Percentiles rank a stretch among this genome's conserved stretches.
Conservation (phyloP, 2,888 invertebrate species). For the Mimumesa dahlbomi region DNA sequence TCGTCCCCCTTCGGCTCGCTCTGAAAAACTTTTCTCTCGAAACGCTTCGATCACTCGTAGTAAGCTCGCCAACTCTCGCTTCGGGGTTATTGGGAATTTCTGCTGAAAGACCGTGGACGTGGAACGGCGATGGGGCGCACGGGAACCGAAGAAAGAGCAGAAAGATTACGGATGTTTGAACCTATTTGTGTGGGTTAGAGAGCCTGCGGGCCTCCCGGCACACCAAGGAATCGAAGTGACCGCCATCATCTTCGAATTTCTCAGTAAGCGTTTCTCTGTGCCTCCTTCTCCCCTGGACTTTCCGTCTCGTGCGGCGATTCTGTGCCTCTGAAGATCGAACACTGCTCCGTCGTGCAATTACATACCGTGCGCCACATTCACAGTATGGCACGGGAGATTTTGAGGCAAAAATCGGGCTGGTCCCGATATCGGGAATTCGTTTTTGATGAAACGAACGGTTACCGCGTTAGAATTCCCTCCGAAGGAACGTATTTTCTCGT, state of each 20-base stretch:
- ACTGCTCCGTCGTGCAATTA: slow-evolving; percentile 7
- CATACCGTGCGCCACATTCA: background rate
- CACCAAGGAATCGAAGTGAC: slow-evolving; percentile 25
- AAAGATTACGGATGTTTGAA: slow-evolving; percentile 62
- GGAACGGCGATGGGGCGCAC: slow-evolving; percentile 30
- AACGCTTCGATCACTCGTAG: slow-evolving; percentile 27
- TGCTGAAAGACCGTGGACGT: slow-evolving; percentile 50
- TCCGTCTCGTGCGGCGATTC: background rate
- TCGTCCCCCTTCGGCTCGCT: background rate
- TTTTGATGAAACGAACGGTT: slow-evolving; percentile 11
- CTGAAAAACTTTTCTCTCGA: slow-evolving; percentile 21
- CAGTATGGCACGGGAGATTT: background rate
- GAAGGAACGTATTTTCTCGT: background rate
- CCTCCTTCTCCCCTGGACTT: slow-evolving; percentile 4
- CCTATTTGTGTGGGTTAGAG: slow-evolving; percentile 42
- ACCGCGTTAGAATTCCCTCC: background rate
- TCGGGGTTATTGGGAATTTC: slow-evolving; percentile 68
- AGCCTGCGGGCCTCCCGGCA: slow-evolving; percentile 7
- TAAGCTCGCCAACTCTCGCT: slow-evolving; percentile 47
- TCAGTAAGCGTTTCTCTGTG: slow-evolving; percentile 18
- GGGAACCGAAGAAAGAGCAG: slow-evolving; percentile 10
- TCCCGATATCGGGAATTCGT: slow-evolving; percentile 13
- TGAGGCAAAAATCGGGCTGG: background rate
- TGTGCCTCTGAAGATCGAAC: background rate
- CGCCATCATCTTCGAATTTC: slow-evolving; percentile 36